phyloP scores from a whole-genome alignment of 2,888 invertebrate genomes.

The Muschampia plurimacula region DNA sequence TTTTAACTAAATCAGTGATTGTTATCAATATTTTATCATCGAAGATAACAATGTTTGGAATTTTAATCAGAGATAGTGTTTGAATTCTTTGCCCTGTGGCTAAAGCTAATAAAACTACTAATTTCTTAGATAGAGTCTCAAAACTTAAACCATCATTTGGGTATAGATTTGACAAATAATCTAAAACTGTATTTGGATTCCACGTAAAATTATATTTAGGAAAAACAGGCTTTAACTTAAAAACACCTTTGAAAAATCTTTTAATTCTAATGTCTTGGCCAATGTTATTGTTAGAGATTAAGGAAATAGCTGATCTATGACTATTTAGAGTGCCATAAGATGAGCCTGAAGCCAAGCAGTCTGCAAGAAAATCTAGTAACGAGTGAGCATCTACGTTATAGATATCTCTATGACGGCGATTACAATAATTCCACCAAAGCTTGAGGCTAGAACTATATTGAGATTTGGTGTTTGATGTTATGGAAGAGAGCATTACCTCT shows the following conservation, averaged over 20 bases:
- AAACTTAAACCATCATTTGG: not conserved
- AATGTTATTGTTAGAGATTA: not conserved
- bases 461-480: not conserved
- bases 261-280: not conserved
- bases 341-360: not conserved
- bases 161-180: not conserved
- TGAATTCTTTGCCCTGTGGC: not conserved
- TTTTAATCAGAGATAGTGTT: not conserved
- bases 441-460: not conserved
- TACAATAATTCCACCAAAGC: not conserved
- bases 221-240: not conserved
- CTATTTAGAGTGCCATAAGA: not conserved
- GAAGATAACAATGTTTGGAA: not conserved
- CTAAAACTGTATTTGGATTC: not conserved
- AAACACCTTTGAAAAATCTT: constrained; percentile 2
- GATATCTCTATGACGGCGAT: not conserved
- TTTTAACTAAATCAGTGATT: not conserved
- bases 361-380: not conserved
- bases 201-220: not conserved
- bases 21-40: constrained; percentile 1
- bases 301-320: constrained; percentile 2
- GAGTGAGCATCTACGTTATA: not conserved
- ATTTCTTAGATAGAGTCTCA: not conserved
- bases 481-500: not conserved
- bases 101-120: not conserved